These are phyloP conservation scores for Patella pellucida DNA, from an alignment of 2,888 invertebrate genomes.

Conservation along the genomic window DNA sequence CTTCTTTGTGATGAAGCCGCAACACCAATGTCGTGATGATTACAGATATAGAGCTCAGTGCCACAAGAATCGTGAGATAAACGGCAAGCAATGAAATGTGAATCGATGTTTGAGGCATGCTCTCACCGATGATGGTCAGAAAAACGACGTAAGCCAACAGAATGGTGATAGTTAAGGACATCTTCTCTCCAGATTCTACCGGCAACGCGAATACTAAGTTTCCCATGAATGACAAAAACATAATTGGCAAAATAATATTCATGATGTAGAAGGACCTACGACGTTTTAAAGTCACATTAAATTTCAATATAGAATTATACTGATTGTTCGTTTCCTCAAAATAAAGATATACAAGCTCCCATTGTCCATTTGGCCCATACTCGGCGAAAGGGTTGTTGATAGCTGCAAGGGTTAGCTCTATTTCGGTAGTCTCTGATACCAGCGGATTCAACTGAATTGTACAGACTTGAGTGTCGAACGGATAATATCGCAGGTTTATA, in stretches of 20 bases:
- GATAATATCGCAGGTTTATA: constrained; percentile 32
- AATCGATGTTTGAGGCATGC: constrained; percentile 32
- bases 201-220: constrained; percentile 33
- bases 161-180: constrained; percentile 30
- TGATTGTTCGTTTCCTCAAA: constrained; percentile 7
- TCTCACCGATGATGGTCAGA: constrained; percentile 33
- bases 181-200: constrained; percentile 32
- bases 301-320: background rate
- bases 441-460: constrained; percentile 11
- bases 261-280: constrained; percentile 31
- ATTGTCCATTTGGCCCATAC: constrained; percentile 28
- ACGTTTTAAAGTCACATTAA: constrained; percentile 26
- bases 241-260: constrained; percentile 33
- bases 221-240: constrained; percentile 29
- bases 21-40: constrained; percentile 29
- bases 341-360: constrained; percentile 22
- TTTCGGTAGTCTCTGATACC: background rate
- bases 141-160: constrained; percentile 34
- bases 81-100: constrained; percentile 30
- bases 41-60: constrained; percentile 24
- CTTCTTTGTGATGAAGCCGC: constrained; percentile 22
- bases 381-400: constrained; percentile 1
- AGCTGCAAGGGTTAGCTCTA: constrained; percentile 5
- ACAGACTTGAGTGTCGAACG: constrained; percentile 32
- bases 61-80: constrained; percentile 23